phyloP scores from a whole-genome alignment of 2,113 vertebrate genomes.

The Odocoileus hemionus region DNA sequence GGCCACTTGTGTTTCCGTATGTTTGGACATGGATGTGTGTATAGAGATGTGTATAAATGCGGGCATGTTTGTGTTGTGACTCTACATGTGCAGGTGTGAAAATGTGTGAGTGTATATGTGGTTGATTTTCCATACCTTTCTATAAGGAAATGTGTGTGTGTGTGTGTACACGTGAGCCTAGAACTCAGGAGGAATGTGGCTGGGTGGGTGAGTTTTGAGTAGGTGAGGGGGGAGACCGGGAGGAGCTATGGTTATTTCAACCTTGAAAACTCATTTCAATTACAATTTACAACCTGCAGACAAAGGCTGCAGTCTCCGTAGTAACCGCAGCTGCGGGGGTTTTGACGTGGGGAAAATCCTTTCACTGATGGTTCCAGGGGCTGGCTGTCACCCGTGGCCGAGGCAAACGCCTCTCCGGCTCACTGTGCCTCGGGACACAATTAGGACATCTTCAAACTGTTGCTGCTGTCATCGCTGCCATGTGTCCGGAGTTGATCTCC shows the following conservation, averaged over 20 bases:
- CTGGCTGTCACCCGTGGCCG: conserved; percentile 56
- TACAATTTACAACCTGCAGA: conserved; percentile 73
- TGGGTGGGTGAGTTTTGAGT: background rate
- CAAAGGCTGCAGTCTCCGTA: conserved; percentile 68
- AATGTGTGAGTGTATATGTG: too few species aligned
- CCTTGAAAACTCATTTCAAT: conserved; percentile 76
- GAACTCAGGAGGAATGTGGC: background rate
- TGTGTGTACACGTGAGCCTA: too few species aligned
- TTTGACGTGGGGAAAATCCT: conserved; percentile 48
- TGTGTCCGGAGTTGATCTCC: conserved; percentile 54
- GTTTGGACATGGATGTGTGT: background rate
- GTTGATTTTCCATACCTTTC: background rate
- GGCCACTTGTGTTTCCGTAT: background rate
- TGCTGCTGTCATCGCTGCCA: conserved; percentile 30
- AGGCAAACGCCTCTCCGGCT: conserved; percentile 42
- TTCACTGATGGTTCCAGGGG: background rate
- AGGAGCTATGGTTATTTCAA: conserved; percentile 65
- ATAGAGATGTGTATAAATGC: background rate
- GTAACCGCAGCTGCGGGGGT: conserved; percentile 54
- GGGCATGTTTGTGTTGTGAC: background rate
- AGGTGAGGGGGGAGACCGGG: background rate
- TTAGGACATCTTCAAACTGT: conserved; percentile 73
- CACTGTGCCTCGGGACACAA: conserved; percentile 71
- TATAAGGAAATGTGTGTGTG: background rate
- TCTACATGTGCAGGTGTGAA: background rate